These are phyloP conservation scores for Lissonota sp. DNA, from an alignment of 2,888 invertebrate species.

Conservation along the genomic window DNA sequence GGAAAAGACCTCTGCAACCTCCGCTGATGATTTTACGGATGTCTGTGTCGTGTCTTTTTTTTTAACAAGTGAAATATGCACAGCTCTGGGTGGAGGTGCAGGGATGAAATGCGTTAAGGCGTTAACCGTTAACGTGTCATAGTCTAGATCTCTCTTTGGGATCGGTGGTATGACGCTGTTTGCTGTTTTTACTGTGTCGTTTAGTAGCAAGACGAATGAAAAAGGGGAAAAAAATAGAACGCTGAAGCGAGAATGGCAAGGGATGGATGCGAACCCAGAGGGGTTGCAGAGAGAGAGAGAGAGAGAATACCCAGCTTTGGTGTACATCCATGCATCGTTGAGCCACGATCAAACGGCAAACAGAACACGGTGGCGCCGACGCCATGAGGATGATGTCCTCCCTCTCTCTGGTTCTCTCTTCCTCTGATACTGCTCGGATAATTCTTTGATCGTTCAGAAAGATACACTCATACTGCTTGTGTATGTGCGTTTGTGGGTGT, in stretches of 20 bases:
- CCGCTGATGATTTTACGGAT: conserved; percentile 22
- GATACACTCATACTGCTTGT: conserved; percentile 71
- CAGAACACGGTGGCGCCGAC: conserved; percentile 72
- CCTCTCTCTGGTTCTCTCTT: conserved; percentile 35
- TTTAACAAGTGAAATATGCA: conserved; percentile 53
- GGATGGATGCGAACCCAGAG: conserved; percentile 20
- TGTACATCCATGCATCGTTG: conserved; percentile 74
- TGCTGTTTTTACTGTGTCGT: conserved; percentile 41
- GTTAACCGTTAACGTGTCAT: conserved; percentile 71
- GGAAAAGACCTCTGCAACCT: conserved; percentile 25
- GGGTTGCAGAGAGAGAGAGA: conserved; percentile 40
- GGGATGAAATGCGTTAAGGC: conserved; percentile 73
- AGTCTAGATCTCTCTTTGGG: conserved; percentile 46
- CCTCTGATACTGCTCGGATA: conserved; percentile 70
- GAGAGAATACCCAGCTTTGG: conserved; percentile 40
- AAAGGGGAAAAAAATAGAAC: conserved; percentile 13
- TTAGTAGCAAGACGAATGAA: not conserved
- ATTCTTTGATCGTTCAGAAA: conserved; percentile 82
- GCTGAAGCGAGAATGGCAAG: conserved; percentile 35
- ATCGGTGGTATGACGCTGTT: conserved; percentile 26
- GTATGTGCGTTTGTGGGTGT: conserved; percentile 12
- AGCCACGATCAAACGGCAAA: conserved; percentile 78
- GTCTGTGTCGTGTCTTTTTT: conserved; percentile 46
- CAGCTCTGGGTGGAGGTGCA: not conserved
- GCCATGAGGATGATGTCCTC: conserved; percentile 61